A percentile compares a stretch with the other conserved stretches of the same genome.
These are phyloP conservation scores for Drosophila formosana DNA, from an alignment of 2,888 invertebrate genomes.

Conservation along the genomic window DNA sequence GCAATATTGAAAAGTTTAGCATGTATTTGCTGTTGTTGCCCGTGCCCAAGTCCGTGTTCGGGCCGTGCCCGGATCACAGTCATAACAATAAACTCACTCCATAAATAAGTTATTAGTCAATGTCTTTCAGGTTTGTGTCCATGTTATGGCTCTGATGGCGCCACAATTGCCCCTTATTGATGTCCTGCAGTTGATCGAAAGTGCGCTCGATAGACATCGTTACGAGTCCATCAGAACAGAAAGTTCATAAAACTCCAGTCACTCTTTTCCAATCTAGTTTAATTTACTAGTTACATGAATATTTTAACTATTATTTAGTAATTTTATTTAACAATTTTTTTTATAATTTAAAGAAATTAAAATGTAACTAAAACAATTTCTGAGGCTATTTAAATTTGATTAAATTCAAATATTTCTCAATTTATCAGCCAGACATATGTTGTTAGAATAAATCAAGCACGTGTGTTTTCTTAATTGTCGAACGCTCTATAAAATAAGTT, in stretches of 20 bases:
- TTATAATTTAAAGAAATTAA: too few species aligned
- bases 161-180: constrained; percentile 21
- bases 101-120: constrained; percentile 80
- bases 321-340: too few species aligned
- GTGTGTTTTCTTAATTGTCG: neutral
- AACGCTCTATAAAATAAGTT: too few species aligned
- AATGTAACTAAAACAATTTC: too few species aligned
- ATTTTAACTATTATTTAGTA: too few species aligned
- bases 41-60: too few species aligned
- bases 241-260: constrained; percentile 7
- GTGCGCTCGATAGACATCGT: constrained; percentile 13
- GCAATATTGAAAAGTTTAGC: constrained; percentile 78
- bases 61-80: constrained; percentile 39
- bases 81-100: constrained; percentile 70
- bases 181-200: constrained; percentile 17
- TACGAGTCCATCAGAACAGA: constrained; percentile 17
- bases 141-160: constrained; percentile 34
- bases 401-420: too few species aligned
- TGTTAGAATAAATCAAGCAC: neutral
- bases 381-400: too few species aligned
- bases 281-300: neutral
- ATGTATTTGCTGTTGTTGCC: constrained; percentile 61
- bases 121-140: constrained; percentile 34
- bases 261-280: neutral
- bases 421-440: neutral